A percentile compares a stretch with the other conserved stretches of the same genome.
phyloP scores from a whole-genome alignment of 2,888 invertebrate genomes.

The Catocala nupta region DNA sequence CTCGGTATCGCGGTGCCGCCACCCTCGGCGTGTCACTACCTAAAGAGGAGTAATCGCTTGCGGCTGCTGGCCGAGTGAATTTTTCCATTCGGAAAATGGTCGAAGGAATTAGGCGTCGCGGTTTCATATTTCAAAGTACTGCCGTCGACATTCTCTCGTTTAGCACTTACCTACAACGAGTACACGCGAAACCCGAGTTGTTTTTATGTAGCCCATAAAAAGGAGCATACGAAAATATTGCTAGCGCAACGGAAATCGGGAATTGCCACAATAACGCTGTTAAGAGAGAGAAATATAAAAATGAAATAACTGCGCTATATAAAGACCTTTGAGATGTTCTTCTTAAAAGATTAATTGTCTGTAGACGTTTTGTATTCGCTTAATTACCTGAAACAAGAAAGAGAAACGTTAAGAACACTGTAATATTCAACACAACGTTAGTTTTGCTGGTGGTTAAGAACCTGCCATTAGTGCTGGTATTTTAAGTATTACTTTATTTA shows the following conservation, averaged over 20 bases:
- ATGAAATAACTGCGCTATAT: conserved; percentile 49
- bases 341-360: conserved; percentile 9
- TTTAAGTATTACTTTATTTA: background rate
- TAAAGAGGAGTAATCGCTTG: conserved; percentile 81
- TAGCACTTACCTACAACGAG: conserved; percentile 51
- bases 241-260: conserved; percentile 65
- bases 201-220: conserved; percentile 78
- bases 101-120: conserved; percentile 75
- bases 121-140: conserved; percentile 75
- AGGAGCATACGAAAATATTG: conserved; percentile 68
- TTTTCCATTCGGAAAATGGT: conserved; percentile 81
- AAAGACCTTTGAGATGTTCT: conserved; percentile 35
- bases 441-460: background rate
- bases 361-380: conserved; percentile 9
- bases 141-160: conserved; percentile 54
- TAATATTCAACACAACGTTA: background rate
- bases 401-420: background rate
- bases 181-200: conserved; percentile 59
- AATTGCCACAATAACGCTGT: conserved; percentile 67
- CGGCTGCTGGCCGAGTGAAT: conserved; percentile 78
- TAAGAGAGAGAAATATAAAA: conserved; percentile 60
- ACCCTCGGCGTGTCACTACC: conserved; percentile 71
- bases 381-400: conserved; percentile 50
- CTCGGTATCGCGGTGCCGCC: conserved; percentile 37
- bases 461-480: background rate